Evolutionary conservation across 37 sponge, comb jelly and placozoan species (phyloP), one percentile per base, ranked within the genome.

Genomic region (Ianthella basta): DNA sequence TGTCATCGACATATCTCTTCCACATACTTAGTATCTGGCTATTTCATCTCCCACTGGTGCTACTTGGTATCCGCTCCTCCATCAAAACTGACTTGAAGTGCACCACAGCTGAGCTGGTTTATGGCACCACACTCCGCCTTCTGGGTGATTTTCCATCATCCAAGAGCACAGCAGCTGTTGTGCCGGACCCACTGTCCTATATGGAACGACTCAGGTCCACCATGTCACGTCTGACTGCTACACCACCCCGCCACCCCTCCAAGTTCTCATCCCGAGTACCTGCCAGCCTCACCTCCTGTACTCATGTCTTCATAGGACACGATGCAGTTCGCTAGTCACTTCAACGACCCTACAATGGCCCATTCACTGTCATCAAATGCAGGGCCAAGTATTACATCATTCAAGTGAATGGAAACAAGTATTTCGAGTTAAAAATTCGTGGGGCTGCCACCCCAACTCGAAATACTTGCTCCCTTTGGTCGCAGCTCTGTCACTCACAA

Each of bases 21-120:
- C n/a, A n/a, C n/a, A n/a, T n/a, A n/a, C n/a, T n/a, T n/a, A n/a
- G n/a, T n/a, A 44, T 8, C 63, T 61, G 63, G 63, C 10, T 61
- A 10, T 4, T 27, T 27, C 10, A 23, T 12, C 63, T 61, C 14
- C 63, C 63, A 6, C 63, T 61, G 10, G 63, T 61, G 25, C 63
- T 61, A 12, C 63, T 61, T 2, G 63, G 63, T 12, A 61, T 61
- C 10, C 63, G 63, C 13, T 61, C 63, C 3, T 2, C 25, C 63
- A 4, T 61, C 13, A 61, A 61, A 61, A 12, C 4, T 4, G 63
- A 61, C 14, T 12, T 61, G 25, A 23, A 61, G n/a, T 61, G 63
- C 63, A 14, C 63, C 63, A 27, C 63, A 61, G 63, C 63, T 6
- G 63, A 61, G 14, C 63, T 61, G 63, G 63, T 61, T 4, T 61